phyloP scores from a whole-genome alignment of 2,113 vertebrate species.

The Willisornis vidua region DNA sequence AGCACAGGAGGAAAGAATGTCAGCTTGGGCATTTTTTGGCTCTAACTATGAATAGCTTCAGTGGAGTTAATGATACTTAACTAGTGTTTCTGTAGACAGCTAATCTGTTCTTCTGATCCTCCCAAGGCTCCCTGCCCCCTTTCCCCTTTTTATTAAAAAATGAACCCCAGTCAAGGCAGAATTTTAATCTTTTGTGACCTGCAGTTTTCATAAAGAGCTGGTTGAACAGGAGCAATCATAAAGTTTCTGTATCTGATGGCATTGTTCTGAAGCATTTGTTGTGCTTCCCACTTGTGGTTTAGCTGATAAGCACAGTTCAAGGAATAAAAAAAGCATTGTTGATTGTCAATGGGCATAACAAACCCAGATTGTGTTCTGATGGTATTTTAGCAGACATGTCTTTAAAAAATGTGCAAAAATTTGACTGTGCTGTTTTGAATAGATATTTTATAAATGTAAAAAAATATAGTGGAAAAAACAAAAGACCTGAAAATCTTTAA shows the following conservation, averaged over 20 bases:
- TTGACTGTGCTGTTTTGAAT: not conserved
- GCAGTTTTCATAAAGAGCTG: conserved; percentile 36
- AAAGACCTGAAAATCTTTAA: not conserved
- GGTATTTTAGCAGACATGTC: conserved; percentile 6
- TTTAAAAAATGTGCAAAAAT: not conserved
- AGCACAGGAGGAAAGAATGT: conserved; percentile 62
- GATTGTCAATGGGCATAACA: not conserved
- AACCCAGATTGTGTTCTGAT: conserved; percentile 28
- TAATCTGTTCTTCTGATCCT: conserved; percentile 61
- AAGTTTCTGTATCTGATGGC: conserved; percentile 46
- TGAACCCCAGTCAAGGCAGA: not conserved
- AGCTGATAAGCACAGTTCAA: conserved; percentile 48
- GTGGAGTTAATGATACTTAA: conserved; percentile 60
- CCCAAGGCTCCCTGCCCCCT: conserved; percentile 7
- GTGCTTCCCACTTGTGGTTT: conserved; percentile 49
- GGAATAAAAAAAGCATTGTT: conserved; percentile 46
- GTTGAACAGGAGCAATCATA: not conserved
- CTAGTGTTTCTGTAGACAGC: conserved; percentile 51
- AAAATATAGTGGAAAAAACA: not conserved
- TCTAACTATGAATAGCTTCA: conserved; percentile 50
- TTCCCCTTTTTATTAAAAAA: conserved; percentile 52
- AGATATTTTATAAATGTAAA: not conserved
- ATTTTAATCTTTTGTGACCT: conserved; percentile 45
- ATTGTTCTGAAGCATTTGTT: conserved; percentile 52
- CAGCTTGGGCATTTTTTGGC: conserved; percentile 47